Conservation (phyloP, 1,140 invertebrate genomes). For the Bombus picipes region DNA sequence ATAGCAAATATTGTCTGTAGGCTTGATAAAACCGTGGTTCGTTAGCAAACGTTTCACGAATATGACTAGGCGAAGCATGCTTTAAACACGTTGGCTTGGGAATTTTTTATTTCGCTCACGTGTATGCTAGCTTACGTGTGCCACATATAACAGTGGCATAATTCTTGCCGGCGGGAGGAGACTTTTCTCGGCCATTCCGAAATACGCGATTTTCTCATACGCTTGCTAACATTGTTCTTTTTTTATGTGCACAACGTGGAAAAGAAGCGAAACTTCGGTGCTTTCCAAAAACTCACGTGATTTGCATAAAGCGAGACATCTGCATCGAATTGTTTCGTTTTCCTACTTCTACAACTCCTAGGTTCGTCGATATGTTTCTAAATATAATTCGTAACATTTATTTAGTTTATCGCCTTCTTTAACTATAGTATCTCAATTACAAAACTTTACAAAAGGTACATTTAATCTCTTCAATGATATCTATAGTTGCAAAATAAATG, state of each 20-base stretch:
- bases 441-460: neutral
- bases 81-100: constrained; percentile 59
- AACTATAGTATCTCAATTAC: neutral
- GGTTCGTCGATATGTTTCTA: neutral
- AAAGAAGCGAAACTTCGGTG: neutral
- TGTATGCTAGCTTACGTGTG: constrained; percentile 50
- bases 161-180: constrained; percentile 45
- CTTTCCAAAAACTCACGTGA: constrained; percentile 4
- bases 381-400: neutral
- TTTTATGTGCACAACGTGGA: neutral
- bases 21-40: constrained; percentile 44
- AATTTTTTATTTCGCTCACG: constrained; percentile 66
- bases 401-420: neutral
- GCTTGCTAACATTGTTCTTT: neutral
- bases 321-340: neutral
- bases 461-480: too few relatives aligned
- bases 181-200: constrained; percentile 47
- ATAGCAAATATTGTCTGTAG: constrained; percentile 30
- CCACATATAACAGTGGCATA: constrained; percentile 55
- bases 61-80: constrained; percentile 41
- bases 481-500: fast-evolving
- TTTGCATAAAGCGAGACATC: constrained; percentile 34
- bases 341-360: too few relatives aligned
- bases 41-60: constrained; percentile 65
- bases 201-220: constrained; percentile 37